Base-by-base conservation (phyloP, 2,113 vertebrate species). In the Nibea coibor region DNA sequence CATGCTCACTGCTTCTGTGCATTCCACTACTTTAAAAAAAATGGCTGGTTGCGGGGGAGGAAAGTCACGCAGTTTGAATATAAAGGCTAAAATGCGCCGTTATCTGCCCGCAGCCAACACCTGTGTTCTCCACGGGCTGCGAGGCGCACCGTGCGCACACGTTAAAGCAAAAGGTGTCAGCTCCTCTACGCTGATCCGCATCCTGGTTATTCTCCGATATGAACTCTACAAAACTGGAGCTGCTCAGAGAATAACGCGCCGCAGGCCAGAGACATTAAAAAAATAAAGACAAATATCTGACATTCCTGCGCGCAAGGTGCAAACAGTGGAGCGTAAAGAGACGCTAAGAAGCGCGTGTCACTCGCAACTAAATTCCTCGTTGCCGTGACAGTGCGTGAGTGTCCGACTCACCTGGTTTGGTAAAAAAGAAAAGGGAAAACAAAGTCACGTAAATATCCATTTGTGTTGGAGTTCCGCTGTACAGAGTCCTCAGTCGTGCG, bases 371-470 rank as follows among this genome's bases (percentile, higher is more conserved):
- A 66, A 82, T 24, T 9, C 28, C 24, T 43, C 10, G 3, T 4
- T 20, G 43, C 2, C 28, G 6, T 2, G 1, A 31, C 14, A 28
- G 3, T 26, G 48, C 16, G 28, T 2, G 0, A 17, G 1, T 2
- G 42, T 68, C 53, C 10, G 2, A 53, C 96, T 93, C 86, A 97
- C 97, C 96, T 96, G 96, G 90, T 93, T 94, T 92, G 79, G 95
- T 90, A 57, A 94, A 85, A 86, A 96, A 93, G 84, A 95, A 91
- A 63, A 95, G 88, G 48, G 94, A 93, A 75, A 96, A 94, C 59
- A 96, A 86, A 88, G 94, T 90, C 88, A 95, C 88, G 81, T 95
- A 87, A 87, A 94, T 88, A 94, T 96, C 96, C 96, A 96, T 96
- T 91, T 93, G 93, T 83, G 85, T 79, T 42, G 26, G 70, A 90